These are phyloP conservation scores for Cairina moschata DNA, from an alignment of 2,113 vertebrate species.

Conservation along the genomic window DNA sequence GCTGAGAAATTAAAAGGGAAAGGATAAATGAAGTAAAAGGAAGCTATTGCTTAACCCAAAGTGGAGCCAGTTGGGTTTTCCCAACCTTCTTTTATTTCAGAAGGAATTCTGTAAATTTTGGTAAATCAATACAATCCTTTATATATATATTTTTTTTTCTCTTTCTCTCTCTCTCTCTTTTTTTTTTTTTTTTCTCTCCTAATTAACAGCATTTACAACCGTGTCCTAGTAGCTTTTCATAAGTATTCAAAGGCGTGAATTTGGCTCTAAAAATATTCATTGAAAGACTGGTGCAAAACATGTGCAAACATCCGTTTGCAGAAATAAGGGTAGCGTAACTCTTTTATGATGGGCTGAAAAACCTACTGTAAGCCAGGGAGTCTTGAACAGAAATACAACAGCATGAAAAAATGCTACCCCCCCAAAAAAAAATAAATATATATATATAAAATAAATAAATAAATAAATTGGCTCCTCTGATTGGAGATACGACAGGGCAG, in stretches of 20 bases:
- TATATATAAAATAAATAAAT: background rate
- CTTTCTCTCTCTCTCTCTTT: too few species aligned
- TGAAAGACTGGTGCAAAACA: background rate
- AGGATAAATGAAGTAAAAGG: background rate
- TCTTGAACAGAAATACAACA: background rate
- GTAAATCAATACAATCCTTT: background rate
- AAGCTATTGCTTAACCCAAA: fast-evolving
- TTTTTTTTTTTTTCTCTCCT: background rate
- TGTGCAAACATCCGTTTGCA: background rate
- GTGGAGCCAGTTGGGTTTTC: background rate
- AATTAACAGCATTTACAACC: background rate
- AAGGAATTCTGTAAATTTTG: background rate
- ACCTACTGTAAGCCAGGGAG: background rate
- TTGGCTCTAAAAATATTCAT: background rate
- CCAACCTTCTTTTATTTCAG: background rate
- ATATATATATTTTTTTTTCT: background rate
- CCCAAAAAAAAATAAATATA: background rate
- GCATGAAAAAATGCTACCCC: background rate
- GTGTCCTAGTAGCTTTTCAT: background rate
- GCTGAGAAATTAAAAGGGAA: background rate
- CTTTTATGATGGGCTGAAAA: background rate
- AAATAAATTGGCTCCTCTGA: background rate
- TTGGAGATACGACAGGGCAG: background rate
- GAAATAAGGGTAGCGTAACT: background rate
- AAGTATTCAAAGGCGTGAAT: background rate